Conservation (phyloP, 1,140 invertebrate species). For the Calephelis nemesis region DNA sequence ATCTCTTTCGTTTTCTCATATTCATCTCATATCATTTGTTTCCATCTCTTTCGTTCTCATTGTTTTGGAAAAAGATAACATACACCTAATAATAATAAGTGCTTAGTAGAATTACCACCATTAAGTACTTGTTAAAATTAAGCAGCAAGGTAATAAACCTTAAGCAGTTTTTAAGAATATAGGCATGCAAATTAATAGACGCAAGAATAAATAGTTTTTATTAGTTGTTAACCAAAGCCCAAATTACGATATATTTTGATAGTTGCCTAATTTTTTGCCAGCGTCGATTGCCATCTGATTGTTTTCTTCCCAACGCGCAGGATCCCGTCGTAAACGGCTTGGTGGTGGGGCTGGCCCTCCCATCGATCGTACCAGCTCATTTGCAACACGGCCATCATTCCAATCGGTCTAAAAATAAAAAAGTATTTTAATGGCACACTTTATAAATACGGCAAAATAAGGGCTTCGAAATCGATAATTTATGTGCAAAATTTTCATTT, state of each 20-base stretch:
- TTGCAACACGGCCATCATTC: conserved; percentile 95
- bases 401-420: conserved; percentile 89
- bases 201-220: neutral
- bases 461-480: too few species aligned
- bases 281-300: conserved; percentile 86
- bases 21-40: too few species aligned
- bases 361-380: conserved; percentile 91
- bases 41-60: too few species aligned
- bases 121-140: too few species aligned
- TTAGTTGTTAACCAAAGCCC: neutral
- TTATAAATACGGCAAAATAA: too few species aligned
- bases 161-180: too few species aligned
- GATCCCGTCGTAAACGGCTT: conserved; percentile 86
- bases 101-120: too few species aligned
- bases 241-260: conserved; percentile 9
- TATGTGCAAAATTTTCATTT: too few species aligned
- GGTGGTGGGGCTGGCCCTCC: conserved; percentile 91
- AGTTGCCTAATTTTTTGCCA: conserved; percentile 81
- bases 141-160: too few species aligned
- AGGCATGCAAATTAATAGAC: conserved; percentile 4
- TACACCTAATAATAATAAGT: too few species aligned
- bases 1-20: too few species aligned
- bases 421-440: neutral
- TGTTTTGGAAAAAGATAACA: too few species aligned
- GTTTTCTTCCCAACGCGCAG: conserved; percentile 90